Conservation (phyloP, 2,113 vertebrate species). For the Eulemur rufifrons region DNA sequence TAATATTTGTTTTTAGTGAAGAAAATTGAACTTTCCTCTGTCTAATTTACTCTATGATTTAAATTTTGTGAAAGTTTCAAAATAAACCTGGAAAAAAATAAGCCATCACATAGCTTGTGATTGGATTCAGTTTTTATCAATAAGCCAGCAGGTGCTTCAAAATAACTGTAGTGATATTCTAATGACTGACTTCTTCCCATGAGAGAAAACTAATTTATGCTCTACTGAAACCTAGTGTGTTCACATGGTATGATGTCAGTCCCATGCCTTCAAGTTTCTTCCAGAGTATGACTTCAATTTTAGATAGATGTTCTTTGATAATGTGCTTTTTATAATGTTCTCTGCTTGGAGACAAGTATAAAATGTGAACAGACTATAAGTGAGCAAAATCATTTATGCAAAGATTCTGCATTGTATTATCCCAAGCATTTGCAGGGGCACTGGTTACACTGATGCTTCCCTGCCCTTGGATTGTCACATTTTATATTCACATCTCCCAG, state of each 20-base stretch:
- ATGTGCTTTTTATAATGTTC: neutral
- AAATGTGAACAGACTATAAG: neutral
- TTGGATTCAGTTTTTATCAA: neutral
- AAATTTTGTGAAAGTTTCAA: constrained; percentile 2
- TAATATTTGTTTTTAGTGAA: neutral
- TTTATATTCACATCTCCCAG: neutral
- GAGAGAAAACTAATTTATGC: neutral
- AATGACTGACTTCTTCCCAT: neutral
- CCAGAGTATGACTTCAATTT: neutral
- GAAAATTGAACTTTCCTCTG: neutral
- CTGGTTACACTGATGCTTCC: neutral
- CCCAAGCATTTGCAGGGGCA: neutral
- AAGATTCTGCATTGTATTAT: neutral
- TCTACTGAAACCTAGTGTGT: neutral
- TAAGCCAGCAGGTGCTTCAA: neutral
- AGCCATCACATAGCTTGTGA: neutral
- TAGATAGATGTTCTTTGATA: constrained; percentile 13
- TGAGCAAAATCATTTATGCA: neutral
- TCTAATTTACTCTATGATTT: constrained; percentile 9
- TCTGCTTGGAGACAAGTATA: neutral
- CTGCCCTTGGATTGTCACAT: neutral
- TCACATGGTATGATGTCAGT: neutral
- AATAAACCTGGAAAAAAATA: constrained; percentile 17
- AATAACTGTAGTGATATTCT: neutral
- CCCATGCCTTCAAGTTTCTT: neutral